These are phyloP conservation scores for Euproctis similis DNA, from an alignment of 2,888 invertebrate genomes.

Conservation along the genomic window DNA sequence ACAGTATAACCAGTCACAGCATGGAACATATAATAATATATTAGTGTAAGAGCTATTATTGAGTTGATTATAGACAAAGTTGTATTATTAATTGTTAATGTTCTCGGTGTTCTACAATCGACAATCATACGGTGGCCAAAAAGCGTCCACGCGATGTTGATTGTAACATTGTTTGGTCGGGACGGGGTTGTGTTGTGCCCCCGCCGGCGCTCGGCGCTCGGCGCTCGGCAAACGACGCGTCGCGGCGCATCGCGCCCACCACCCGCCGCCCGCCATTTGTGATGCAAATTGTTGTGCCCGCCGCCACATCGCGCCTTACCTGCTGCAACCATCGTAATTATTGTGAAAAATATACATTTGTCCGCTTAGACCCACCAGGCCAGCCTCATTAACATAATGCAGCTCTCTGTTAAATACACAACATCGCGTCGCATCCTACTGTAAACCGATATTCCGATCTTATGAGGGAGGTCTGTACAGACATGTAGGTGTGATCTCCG, in stretches of 20 bases:
- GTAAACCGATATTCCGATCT: conserved; percentile 42
- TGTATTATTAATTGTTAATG: conserved; percentile 37
- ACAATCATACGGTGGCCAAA: conserved; percentile 67
- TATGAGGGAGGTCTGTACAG: conserved; percentile 20
- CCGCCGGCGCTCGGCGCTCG: conserved; percentile 30
- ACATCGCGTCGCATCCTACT: conserved; percentile 26
- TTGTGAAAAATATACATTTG: conserved; percentile 71
- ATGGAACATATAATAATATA: too few relatives aligned
- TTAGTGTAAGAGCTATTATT: conserved; percentile 4
- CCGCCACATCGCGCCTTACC: conserved; percentile 60
- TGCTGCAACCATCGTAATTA: conserved; percentile 61
- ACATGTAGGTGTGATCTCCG: conserved; percentile 45
- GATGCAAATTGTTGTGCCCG: conserved; percentile 62
- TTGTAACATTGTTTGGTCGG: conserved; percentile 70
- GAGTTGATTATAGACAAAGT: conserved; percentile 23
- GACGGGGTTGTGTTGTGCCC: conserved; percentile 27
- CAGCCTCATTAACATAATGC: conserved; percentile 52
- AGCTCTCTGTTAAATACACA: conserved; percentile 20
- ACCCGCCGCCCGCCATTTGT: conserved; percentile 44
- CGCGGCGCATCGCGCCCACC: conserved; percentile 48
- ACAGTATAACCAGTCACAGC: too few relatives aligned
- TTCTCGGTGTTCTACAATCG: conserved; percentile 63
- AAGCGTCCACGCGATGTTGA: conserved; percentile 72
- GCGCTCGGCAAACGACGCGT: conserved; percentile 30
- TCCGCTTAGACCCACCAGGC: conserved; percentile 46